Evolutionary conservation across 2,797 vertebrate genomes (phyloP), one percentile per base, ranked within the genome.

Genomic region (Novumbra hubbsi): DNA sequence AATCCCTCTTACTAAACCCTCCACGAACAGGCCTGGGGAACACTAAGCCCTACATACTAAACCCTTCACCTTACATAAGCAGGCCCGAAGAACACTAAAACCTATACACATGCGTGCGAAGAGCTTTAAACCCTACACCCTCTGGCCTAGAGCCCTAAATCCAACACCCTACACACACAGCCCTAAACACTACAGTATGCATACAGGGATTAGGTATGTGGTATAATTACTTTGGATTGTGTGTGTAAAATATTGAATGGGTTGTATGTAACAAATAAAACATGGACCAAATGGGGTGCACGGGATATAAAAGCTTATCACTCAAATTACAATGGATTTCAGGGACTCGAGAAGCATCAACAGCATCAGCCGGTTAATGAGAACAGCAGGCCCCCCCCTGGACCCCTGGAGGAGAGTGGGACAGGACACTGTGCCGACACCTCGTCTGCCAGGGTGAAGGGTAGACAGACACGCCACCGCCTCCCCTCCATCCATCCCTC

Each of bases 401-500:
- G 41, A 27, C 45, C 45, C 81, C 17, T 65, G 0, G 64, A 65
- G 75, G 84, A 80, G 83, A 86, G 79, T 80, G 87, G 76, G 78
- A 62, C 71, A 81, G 84, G 87, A 85, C 86, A 80, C 82, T 83
- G 80, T 90, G 91, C 86, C 86, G 90, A 85, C 86, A 81, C 74
- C 80, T 91, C 78, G 68, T 89, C 87, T 89, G 89, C 78, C 83
- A 83, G 88, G 87, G 89, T 92, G 90, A 93, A 92, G 89, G 92
- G 90, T 87, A 88, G 74, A 48, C 62, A 62, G 66, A 69, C 71
- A 73, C 74, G 74, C 52, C 21, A 55, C n/a, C 52, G 21, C 55
- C 32, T 87, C 81, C 89, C 85, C 82, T 50, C 73, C 83, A 19
- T 55, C 50, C 50, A 19, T 82, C 85, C 86, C 79, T 19, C 17